Base-by-base conservation (phyloP, 2,797 vertebrate genomes). In the Anableps anableps region DNA sequence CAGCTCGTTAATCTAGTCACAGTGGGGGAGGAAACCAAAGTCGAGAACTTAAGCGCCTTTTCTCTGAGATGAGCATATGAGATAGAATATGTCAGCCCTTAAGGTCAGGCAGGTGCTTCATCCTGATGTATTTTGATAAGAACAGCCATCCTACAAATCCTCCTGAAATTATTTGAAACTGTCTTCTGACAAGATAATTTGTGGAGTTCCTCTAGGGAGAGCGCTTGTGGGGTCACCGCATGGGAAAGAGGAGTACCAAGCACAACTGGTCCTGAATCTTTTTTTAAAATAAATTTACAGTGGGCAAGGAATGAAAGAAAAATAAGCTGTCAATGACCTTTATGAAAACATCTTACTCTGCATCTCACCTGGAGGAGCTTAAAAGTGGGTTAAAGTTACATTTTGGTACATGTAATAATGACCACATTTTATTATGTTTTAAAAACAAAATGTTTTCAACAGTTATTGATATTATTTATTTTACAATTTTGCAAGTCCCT, bases 1-100 rank as follows among this genome's bases (percentile, higher is more conserved):
- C 96, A 96, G 85, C 94, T 96, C 95, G 91, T 96, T 96, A 96
- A 96, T 96, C 96, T 96, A 90, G 92, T 92, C 93, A 87, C 93
- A 93, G 93, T 78, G 85, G 88, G 90, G 92, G 91, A 93, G 90
- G 89, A 84, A 93, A 90, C 88, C 83, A 89, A 89, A 94, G 90
- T 84, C 85, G 78, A 91, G 85, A 92, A 89, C 88, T 92, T 90
- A 90, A 94, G 90, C 91, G 93, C 94, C 92, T 93, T 91, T 71
- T 93, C 89, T 94, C 87, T 51, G 75, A 87, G 91, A 92, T 87
- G 89, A 92, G 88, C 90, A 85, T 85, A 83, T 80, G 76, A 90
- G 90, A 94, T 92, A 88, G 92, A 93, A 93, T 90, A 88, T 90
- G 90, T 91, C 91, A 90, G 81, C 84, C 89, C 80, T 89, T 94